These are phyloP conservation scores for Fabriciana adippe DNA, from an alignment of 2,888 invertebrate species.

Conservation along the genomic window DNA sequence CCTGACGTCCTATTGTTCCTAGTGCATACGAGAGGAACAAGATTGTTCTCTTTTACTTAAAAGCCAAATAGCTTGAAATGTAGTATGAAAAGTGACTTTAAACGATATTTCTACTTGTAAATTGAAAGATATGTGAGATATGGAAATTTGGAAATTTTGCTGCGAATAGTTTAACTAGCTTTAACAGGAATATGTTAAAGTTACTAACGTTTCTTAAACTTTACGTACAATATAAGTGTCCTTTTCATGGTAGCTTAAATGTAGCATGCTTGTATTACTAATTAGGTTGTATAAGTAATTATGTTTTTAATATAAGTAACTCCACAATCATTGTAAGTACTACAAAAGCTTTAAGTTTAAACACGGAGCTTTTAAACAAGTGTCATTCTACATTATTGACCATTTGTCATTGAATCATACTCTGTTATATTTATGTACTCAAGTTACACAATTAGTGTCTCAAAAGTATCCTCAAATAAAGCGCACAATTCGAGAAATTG, in stretches of 20 bases:
- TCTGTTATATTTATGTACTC: too few species aligned
- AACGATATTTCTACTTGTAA: constrained; percentile 5
- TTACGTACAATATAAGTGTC: not conserved
- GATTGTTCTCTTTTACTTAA: constrained; percentile 27
- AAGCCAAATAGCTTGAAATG: constrained; percentile 21
- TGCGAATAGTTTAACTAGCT: not conserved
- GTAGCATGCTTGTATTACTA: not conserved
- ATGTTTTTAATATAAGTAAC: too few species aligned
- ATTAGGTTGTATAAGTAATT: too few species aligned
- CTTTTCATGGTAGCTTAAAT: not conserved
- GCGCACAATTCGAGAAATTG: too few species aligned
- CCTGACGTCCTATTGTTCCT: constrained; percentile 37
- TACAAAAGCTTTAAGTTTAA: too few species aligned
- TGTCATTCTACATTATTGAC: too few species aligned
- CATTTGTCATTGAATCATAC: too few species aligned
- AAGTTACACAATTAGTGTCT: too few species aligned
- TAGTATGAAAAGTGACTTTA: constrained; percentile 13
- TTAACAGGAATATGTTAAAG: not conserved
- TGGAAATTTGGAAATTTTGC: constrained; percentile 6
- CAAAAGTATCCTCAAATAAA: too few species aligned
- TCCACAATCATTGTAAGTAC: too few species aligned
- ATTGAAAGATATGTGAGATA: not conserved
- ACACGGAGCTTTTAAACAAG: too few species aligned
- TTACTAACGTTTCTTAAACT: not conserved
- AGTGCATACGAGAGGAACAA: constrained; percentile 30